A percentile compares a stretch with the other conserved stretches of the same genome.
These are phyloP conservation scores for Ceratoteleas bidentatus DNA, from an alignment of 1,140 invertebrate species.

Conservation along the genomic window DNA sequence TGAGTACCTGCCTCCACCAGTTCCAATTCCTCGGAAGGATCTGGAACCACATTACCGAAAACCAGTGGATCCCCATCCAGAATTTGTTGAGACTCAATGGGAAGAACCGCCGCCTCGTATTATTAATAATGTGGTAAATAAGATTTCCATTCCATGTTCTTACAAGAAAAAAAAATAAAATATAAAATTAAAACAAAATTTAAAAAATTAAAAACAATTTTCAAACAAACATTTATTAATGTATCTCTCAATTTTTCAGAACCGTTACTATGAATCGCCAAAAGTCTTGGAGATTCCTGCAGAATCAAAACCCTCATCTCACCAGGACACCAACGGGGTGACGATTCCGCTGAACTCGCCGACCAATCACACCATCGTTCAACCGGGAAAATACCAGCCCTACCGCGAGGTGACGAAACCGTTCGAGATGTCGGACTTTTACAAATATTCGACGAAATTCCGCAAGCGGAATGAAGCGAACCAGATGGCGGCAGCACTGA, in stretches of 20 bases:
- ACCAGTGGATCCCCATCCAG: constrained; percentile 70
- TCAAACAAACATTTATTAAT: constrained; percentile 1
- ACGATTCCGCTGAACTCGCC: constrained; percentile 87
- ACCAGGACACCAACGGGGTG: constrained; percentile 74
- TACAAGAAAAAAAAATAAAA: too few relatives aligned
- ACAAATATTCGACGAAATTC: constrained; percentile 97
- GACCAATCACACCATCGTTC: constrained; percentile 91
- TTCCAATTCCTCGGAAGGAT: constrained; percentile 22
- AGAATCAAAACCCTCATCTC: constrained; percentile 72
- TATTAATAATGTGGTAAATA: constrained; percentile 46
- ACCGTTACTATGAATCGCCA: constrained; percentile 67
- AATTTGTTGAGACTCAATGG: constrained; percentile 71
- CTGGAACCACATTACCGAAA: constrained; percentile 65
- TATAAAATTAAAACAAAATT: constrained; percentile 6
- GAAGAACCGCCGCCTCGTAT: constrained; percentile 32
- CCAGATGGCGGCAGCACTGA: constrained; percentile 61
- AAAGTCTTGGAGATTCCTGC: constrained; percentile 77
- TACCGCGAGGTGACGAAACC: constrained; percentile 97
- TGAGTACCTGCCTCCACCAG: constrained; percentile 26
- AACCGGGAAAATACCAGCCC: constrained; percentile 93
- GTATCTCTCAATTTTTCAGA: constrained; percentile 26
- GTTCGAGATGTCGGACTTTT: constrained; percentile 98
- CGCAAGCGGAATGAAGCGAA: constrained; percentile 83
- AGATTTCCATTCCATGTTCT: too few relatives aligned
- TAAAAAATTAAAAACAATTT: constrained; percentile 6